Evolutionary conservation across 2,888 invertebrate genomes (phyloP), one percentile per base, ranked within the genome.

Genomic region (Augochlorella aurata): DNA sequence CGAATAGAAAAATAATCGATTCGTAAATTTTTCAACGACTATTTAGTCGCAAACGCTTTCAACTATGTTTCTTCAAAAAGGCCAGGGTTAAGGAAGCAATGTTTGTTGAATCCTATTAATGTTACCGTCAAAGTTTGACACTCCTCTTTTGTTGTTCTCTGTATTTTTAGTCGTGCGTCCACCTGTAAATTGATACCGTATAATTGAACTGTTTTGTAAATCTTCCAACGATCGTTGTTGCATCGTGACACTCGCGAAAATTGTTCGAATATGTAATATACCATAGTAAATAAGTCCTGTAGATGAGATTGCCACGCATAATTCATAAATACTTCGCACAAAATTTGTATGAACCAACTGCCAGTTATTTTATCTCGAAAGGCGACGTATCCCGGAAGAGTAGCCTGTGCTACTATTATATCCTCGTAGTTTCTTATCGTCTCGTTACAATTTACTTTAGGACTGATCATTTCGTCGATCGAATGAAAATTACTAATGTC

Each of bases 301-400:
- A 93, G 18, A 77, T 92, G 92, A 44, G 67, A 71, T 9, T 87
- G 79, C 44, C 83, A 79, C 12, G 93, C 93, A 75, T 92, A 79
- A 45, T 90, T 91, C 93, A 93, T 93, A 38, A 95, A 91, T 38
- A 95, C 94, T 74, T 94, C 93, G 85, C 94, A 95, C 65, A 95
- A 90, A 18, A 95, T 94, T 89, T 95, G 95, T 69, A 95, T 94
- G 84, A 95, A 95, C 95, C 95, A 95, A 9, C 95, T 95, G 1
- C 95, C 95, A 72, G 94, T 94, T 74, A 91, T 89, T 47, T 91
- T 94, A 88, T 95, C 95, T n/a, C 95, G 91, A 93, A 94, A 95
- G 1, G 95, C 94, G 82, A 94, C 95, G 82, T 94, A 93, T 73
- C 95, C 95, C 92, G 92, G 90, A 50, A 93, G 79, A 9, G 95